These are phyloP conservation scores for Cirrhinus mrigala DNA, from an alignment of 2,797 vertebrate genomes.

Conservation along the genomic window DNA sequence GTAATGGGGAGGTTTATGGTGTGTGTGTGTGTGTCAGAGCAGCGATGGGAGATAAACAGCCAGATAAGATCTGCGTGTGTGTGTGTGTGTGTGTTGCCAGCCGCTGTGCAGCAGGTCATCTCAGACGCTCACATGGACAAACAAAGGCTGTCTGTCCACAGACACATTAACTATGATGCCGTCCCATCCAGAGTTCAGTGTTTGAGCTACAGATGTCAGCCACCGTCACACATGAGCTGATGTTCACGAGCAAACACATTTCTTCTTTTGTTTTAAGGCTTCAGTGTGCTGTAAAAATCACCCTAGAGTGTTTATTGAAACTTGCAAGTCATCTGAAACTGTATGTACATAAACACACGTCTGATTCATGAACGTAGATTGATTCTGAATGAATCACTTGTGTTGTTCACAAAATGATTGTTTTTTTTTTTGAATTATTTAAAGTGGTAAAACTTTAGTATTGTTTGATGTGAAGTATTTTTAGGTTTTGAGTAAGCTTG, in stretches of 20 bases:
- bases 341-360: too few relatives aligned
- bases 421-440: too few relatives aligned
- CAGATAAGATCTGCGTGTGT: slow-evolving; percentile 22
- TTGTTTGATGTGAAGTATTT: too few relatives aligned
- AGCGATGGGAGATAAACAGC: background rate
- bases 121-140: background rate
- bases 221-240: background rate
- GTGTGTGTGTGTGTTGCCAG: background rate
- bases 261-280: background rate
- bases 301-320: too few relatives aligned
- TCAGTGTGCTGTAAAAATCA: too few relatives aligned
- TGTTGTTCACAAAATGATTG: too few relatives aligned
- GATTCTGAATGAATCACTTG: background rate
- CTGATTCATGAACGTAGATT: too few relatives aligned
- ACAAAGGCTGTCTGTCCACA: slow-evolving; percentile 4
- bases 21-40: background rate
- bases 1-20: too few relatives aligned
- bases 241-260: background rate
- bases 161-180: background rate
- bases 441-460: too few relatives aligned
- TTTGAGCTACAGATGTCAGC: background rate
- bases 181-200: background rate
- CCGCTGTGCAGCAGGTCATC: background rate
- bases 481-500: too few relatives aligned
- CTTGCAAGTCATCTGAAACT: too few relatives aligned